A percentile compares a stretch with the other conserved stretches of the same genome.
Conservation (phyloP, 2,888 invertebrate genomes). For the Micropterix aruncella region DNA sequence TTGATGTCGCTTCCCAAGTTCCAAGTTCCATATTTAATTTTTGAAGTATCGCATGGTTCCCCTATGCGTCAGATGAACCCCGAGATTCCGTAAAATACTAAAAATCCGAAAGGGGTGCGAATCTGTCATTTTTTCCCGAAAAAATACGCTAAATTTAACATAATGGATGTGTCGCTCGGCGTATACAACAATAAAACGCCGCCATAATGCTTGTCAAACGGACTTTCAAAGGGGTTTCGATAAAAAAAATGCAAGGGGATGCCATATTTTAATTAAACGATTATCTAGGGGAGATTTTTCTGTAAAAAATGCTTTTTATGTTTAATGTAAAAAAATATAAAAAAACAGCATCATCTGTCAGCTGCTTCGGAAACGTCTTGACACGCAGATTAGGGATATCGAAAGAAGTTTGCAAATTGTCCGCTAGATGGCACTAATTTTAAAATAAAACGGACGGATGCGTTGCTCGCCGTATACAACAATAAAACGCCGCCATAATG, state of each 20-base stretch:
- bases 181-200: background rate
- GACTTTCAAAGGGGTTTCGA: background rate
- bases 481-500: background rate
- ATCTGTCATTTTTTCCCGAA: background rate
- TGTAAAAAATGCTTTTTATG: background rate
- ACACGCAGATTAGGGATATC: too few relatives aligned
- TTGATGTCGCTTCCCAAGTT: too few relatives aligned
- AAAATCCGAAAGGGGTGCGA: background rate
- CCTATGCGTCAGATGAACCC: too few relatives aligned
- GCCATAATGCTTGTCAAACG: background rate
- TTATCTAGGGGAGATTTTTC: background rate
- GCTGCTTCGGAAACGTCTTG: too few relatives aligned
- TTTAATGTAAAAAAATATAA: too few relatives aligned
- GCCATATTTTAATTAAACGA: background rate
- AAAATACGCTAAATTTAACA: background rate
- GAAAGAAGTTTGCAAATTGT: too few relatives aligned
- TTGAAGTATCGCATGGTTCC: too few relatives aligned
- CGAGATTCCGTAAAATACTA: too few relatives aligned
- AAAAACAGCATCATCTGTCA: too few relatives aligned
- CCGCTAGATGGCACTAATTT: background rate
- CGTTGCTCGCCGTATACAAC: background rate
- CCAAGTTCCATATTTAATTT: too few relatives aligned
- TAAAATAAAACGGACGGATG: background rate
- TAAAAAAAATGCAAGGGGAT: background rate
- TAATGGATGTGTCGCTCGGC: background rate